Conservation (phyloP, 2,797 vertebrate genomes). For the Catamblyrhynchus diadema region DNA sequence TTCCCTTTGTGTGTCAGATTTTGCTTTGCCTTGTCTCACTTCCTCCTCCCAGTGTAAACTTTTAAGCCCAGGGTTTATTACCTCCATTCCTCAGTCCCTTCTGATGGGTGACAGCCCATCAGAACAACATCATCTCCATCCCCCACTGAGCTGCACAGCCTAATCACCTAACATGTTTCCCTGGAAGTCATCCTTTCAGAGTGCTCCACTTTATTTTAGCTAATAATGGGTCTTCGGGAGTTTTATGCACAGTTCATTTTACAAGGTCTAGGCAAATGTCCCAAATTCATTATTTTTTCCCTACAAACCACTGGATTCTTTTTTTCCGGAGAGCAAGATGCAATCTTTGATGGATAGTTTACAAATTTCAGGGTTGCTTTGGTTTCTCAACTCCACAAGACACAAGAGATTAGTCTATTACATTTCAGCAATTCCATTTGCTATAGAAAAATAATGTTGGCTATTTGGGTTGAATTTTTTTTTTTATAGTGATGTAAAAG, state of each 20-base stretch:
- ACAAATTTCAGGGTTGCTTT: neutral
- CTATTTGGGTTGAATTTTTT: neutral
- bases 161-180: neutral
- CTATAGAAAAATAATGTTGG: neutral
- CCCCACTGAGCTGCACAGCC: neutral
- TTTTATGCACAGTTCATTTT: neutral
- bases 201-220: neutral
- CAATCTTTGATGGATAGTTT: neutral
- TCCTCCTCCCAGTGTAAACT: neutral
- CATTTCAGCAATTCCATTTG: neutral
- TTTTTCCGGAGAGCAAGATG: neutral
- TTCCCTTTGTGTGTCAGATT: neutral
- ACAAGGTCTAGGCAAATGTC: neutral
- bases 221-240: neutral
- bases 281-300: neutral
- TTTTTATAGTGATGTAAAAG: neutral
- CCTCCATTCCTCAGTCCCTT: neutral
- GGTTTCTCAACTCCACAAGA: neutral
- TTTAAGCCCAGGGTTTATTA: slow-evolving; percentile 5
- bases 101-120: neutral
- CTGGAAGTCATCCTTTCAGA: neutral
- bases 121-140: neutral
- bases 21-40: neutral
- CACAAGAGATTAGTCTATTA: neutral
- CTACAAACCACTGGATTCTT: neutral